Percentiles rank a stretch among this genome's conserved stretches.
Evolutionary conservation across 2,888 invertebrate species (phyloP).

Genomic region (Ramazzottius varieornatus): DNA sequence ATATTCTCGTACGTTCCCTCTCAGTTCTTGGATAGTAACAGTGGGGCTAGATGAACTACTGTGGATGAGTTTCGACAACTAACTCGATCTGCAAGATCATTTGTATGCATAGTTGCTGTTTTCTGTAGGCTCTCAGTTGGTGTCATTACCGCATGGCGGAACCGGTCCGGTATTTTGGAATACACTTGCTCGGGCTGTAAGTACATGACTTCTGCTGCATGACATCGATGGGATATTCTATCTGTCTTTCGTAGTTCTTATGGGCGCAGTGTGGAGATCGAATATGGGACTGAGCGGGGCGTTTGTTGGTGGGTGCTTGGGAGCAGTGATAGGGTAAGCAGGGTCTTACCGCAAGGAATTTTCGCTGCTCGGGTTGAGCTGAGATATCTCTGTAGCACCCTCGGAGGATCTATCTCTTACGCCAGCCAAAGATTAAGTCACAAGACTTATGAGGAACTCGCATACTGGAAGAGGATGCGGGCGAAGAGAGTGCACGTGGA

Average conservation of each 20-base stretch:
- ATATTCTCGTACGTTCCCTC: no score
- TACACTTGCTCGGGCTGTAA: conserved; percentile 34
- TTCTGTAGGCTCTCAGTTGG: not conserved
- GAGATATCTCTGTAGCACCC: not conserved
- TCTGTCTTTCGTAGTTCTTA: not conserved
- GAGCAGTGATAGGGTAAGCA: not conserved
- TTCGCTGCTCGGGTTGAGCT: no score
- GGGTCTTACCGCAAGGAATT: not conserved
- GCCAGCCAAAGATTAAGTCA: not conserved
- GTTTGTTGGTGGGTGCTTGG: not conserved
- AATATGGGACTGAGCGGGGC: not conserved
- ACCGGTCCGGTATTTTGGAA: conserved; percentile 37
- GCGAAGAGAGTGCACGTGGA: not conserved
- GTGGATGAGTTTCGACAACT: not conserved
- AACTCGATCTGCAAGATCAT: no score
- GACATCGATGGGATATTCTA: no score
- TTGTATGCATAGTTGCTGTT: no score
- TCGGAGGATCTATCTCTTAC: not conserved
- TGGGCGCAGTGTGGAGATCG: not conserved
- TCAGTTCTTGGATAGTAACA: no score
- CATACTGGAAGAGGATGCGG: not conserved
- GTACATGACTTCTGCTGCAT: no score
- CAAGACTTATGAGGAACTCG: not conserved
- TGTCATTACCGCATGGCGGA: conserved; percentile 33
- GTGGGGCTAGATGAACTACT: not conserved